phyloP scores from a whole-genome alignment of 37 sponge, comb jelly and placozoan species.

The Petrosia ficiformis region DNA sequence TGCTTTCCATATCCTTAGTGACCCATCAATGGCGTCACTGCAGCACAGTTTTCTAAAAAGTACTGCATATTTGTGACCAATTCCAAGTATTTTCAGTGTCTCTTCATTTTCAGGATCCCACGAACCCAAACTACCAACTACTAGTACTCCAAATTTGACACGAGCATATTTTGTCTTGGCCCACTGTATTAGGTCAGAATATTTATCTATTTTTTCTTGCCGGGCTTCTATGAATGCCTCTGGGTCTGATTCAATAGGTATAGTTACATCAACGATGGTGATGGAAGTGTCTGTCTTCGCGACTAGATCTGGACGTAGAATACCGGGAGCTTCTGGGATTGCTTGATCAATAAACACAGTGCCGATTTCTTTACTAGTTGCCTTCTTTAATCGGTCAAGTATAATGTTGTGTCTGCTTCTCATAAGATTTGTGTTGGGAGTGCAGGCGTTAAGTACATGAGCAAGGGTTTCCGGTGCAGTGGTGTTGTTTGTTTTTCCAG shows the following conservation, averaged over 20 bases:
- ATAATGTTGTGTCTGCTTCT: no score
- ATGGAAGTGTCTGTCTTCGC: background rate
- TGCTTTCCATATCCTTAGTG: conserved; percentile 16
- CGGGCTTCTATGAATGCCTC: conserved; percentile 11
- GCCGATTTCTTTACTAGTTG: no score
- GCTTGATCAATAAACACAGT: no score
- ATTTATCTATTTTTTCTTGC: conserved; percentile 13
- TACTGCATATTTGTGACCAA: conserved; percentile 5
- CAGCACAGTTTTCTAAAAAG: conserved; percentile 27
- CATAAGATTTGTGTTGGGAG: no score
- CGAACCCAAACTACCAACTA: conserved; percentile 28
- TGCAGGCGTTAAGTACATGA: no score
- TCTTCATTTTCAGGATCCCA: conserved; percentile 16
- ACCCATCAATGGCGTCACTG: conserved; percentile 17
- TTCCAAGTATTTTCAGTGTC: conserved; percentile 1
- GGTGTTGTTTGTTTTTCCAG: no score
- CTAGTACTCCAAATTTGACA: background rate
- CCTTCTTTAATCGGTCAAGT: no score
- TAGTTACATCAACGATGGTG: conserved; percentile 25
- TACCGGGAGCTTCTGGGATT: conserved; percentile 16
- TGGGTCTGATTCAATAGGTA: conserved; percentile 16
- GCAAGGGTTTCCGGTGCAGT: no score
- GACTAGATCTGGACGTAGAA: conserved; percentile 27
- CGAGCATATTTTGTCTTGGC: background rate
- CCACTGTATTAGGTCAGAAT: background rate